phyloP scores from a whole-genome alignment of 2,113 vertebrate genomes.

The Irena cyanogastra region DNA sequence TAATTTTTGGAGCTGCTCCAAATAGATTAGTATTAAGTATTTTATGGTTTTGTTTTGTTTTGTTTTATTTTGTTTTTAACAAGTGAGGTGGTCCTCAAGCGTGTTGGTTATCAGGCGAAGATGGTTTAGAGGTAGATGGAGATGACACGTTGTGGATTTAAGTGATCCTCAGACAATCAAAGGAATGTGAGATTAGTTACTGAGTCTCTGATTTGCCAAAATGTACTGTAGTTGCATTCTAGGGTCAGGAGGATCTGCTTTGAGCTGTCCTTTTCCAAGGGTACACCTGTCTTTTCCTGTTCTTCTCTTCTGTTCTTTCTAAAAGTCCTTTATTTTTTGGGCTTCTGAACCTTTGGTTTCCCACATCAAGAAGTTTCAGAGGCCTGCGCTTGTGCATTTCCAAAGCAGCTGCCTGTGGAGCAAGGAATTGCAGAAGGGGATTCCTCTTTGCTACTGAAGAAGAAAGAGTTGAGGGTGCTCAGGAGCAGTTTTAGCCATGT shows the following conservation, averaged over 20 bases:
- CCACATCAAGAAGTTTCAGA: not conserved
- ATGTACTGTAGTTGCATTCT: not conserved
- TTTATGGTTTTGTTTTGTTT: not conserved
- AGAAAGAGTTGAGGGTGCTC: not conserved
- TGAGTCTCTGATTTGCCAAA: not conserved
- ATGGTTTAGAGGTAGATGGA: not conserved
- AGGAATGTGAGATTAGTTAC: not conserved
- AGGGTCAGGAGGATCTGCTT: not conserved
- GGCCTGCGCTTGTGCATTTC: not conserved
- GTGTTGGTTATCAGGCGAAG: not conserved
- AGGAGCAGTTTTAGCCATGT: not conserved
- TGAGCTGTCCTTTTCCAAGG: not conserved
- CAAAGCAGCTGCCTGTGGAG: not conserved
- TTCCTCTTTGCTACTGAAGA: not conserved
- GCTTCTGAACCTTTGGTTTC: not conserved
- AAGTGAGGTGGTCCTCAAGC: not conserved
- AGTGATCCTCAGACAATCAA: not conserved
- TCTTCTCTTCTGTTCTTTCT: not conserved
- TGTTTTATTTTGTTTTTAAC: not conserved
- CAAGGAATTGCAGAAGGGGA: not conserved
- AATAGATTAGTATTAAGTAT: not conserved
- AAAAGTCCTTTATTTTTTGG: not conserved
- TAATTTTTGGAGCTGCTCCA: not conserved
- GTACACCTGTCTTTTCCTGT: not conserved
- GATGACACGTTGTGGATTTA: not conserved